These are phyloP conservation scores for Caenorhabditis virilis DNA, from an alignment of 2,888 invertebrate genomes.

Conservation along the genomic window DNA sequence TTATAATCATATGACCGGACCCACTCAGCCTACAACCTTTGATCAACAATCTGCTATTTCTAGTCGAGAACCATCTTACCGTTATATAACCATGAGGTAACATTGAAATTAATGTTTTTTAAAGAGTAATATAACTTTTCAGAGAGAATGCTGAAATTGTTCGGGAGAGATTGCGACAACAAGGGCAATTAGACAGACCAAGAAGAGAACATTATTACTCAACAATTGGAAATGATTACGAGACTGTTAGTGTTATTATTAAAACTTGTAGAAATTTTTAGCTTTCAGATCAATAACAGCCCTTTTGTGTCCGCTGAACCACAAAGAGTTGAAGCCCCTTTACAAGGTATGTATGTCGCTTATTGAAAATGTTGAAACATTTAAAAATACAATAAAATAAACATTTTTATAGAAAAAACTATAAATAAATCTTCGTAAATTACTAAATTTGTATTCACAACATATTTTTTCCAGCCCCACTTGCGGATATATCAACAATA, in stretches of 20 bases:
- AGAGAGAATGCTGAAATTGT: slow-evolving; percentile 60
- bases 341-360: too few relatives aligned
- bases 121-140: slow-evolving; percentile 6
- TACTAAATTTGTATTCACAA: too few relatives aligned
- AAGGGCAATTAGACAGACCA: slow-evolving; percentile 51
- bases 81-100: slow-evolving; percentile 65
- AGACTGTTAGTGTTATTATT: slow-evolving; percentile 43
- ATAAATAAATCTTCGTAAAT: too few relatives aligned
- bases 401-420: too few relatives aligned
- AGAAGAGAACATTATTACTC: slow-evolving; percentile 64
- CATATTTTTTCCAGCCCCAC: slow-evolving; percentile 23
- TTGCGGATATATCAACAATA: background rate
- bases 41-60: slow-evolving; percentile 39
- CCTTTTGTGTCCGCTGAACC: too few relatives aligned
- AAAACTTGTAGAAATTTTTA: background rate
- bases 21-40: slow-evolving; percentile 5
- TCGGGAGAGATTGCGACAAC: slow-evolving; percentile 57
- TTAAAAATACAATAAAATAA: too few relatives aligned
- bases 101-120: background rate
- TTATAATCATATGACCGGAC: slow-evolving; percentile 3
- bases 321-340: too few relatives aligned
- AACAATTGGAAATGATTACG: slow-evolving; percentile 64
- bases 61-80: slow-evolving; percentile 63
- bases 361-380: too few relatives aligned
- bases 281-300: background rate